Base-by-base conservation (phyloP, 2,113 vertebrate species). In the Phodopus roborovskii region DNA sequence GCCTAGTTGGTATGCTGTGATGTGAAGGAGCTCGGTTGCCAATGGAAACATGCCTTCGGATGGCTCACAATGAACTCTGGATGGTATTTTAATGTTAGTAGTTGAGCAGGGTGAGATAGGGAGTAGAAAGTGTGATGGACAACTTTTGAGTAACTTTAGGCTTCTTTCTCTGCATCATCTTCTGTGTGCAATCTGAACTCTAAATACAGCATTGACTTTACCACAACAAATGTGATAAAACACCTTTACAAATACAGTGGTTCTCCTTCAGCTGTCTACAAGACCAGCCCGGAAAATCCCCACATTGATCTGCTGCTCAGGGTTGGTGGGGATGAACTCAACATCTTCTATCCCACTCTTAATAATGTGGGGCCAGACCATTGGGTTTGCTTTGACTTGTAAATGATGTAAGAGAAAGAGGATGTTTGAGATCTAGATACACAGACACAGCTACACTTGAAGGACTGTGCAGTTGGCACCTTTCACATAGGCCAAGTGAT, bases 11-110 rank as follows among this genome's bases (percentile, higher is more conserved):
- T 94, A 97, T 97, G 96, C 98, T 97, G 96, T 98, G 97, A 98
- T 98, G 96, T 97, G 98, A 92, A 91, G 50, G 71, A 94, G 62
- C 92, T 91, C 64, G 93, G 95, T 95, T 94, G 98, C 98, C 98
- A 98, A 98, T 98, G 98, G 98, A 98, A 98, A 98, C 97, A 98
- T 94, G 92, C 97, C 97, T 98, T 98, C 91, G 82, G 13, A 0
- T 97, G 92, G 82, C 77, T 98, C 94, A 96, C 86, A 87, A 95
- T 96, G 97, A 97, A 97, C 96, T 98, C 97, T 98, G 97, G 96
- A 94, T 96, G 94, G 96, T 94, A 94, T 97, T 98, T 98, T 98
- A 97, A 97, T 97, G 96, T 98, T 98, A 95, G 90, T 96, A 97
- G 96, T 96, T 96, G 96, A 95, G 88, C 71, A 96, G 95, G 96